Evolutionary conservation across 2,113 vertebrate genomes (phyloP).

Genomic region (Tonatia bakeri): DNA sequence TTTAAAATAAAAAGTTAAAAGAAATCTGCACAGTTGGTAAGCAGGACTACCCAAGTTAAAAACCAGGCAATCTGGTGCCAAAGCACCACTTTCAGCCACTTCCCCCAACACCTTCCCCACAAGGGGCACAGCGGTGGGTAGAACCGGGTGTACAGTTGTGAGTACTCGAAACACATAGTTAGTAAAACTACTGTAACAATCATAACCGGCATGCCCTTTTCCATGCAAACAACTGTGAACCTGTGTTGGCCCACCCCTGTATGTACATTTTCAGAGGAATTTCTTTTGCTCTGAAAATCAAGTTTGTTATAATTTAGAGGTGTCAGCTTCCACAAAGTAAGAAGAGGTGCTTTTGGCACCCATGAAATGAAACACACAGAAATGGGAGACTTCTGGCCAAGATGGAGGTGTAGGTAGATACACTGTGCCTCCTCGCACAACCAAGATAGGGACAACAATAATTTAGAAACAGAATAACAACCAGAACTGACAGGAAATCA

Average conservation of each 20-base stretch:
- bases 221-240: not conserved
- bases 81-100: not conserved
- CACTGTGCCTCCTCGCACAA: no score
- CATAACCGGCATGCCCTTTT: not conserved
- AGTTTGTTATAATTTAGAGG: not conserved
- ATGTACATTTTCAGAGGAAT: not conserved
- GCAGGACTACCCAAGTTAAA: not conserved
- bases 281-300: not conserved
- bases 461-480: no score
- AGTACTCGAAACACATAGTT: not conserved
- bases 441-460: no score
- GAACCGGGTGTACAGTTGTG: not conserved
- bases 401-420: no score
- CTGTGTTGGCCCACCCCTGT: not conserved
- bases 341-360: not conserved
- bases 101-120: not conserved
- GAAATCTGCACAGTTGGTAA: not conserved
- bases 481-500: no score
- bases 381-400: not conserved
- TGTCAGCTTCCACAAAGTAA: not conserved
- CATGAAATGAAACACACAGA: not conserved
- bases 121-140: not conserved
- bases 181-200: not conserved
- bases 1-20: not conserved
- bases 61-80: not conserved